Percentiles rank a stretch among this genome's conserved stretches.
phyloP scores from a whole-genome alignment of 2,888 invertebrate genomes.

The Trissolcus brochymenae region DNA sequence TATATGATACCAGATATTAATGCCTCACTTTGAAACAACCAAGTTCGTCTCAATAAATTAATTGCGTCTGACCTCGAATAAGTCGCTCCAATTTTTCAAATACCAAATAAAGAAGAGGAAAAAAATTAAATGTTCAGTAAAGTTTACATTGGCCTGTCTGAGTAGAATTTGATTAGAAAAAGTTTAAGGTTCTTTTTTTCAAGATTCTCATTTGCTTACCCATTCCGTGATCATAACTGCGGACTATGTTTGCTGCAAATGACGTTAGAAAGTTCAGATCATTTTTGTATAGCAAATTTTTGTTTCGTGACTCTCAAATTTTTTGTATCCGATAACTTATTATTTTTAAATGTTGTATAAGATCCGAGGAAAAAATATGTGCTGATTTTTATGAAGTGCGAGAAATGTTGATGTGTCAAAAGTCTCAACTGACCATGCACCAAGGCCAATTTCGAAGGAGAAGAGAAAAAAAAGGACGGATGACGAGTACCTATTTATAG shows the following conservation, averaged over 20 bases:
- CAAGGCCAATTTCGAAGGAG: slow-evolving; percentile 35
- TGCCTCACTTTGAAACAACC: too few species aligned
- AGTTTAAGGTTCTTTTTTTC: too few species aligned
- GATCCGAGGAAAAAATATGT: not conserved
- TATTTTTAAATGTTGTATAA: not conserved
- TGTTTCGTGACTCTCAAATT: not conserved
- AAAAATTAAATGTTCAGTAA: not conserved
- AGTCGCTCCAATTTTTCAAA: slow-evolving; percentile 12
- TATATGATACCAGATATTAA: too few species aligned
- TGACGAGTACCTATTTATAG: slow-evolving; percentile 52
- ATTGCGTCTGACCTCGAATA: not conserved
- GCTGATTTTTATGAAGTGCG: not conserved
- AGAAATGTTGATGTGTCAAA: slow-evolving; percentile 22
- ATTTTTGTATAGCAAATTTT: not conserved
- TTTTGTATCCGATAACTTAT: too few species aligned
- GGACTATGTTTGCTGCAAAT: not conserved
- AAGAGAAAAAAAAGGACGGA: slow-evolving; percentile 36
- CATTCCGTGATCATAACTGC: slow-evolving; percentile 73
- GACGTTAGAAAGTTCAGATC: slow-evolving; percentile 5
- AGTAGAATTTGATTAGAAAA: too few species aligned
- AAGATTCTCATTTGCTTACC: slow-evolving; percentile 63
- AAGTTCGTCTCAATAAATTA: not conserved
- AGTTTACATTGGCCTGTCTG: too few species aligned
- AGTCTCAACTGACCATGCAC: slow-evolving; percentile 2
- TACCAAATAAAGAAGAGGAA: slow-evolving; percentile 26